Percentiles rank a stretch among this genome's conserved stretches.
Conservation (phyloP, 2,888 invertebrate genomes). For the Galerucella pusilla region DNA sequence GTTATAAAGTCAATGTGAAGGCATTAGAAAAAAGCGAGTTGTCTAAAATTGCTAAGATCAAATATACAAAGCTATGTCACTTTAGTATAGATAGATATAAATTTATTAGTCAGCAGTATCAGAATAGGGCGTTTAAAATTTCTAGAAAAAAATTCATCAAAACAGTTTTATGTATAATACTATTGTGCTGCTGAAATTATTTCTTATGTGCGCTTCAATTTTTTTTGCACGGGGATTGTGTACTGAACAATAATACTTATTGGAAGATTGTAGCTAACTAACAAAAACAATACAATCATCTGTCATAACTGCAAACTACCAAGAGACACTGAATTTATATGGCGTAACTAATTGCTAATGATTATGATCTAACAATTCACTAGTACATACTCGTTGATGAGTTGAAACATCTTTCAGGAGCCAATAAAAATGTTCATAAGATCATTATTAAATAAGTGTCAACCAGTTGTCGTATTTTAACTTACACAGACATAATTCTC, state of each 20-base stretch:
- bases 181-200: no score
- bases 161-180: no score
- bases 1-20: no score
- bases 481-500: not conserved
- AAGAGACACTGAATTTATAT: not conserved
- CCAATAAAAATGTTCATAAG: conserved; percentile 6
- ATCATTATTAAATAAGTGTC: conserved; percentile 6
- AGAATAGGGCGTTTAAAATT: no score
- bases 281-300: not conserved
- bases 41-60: no score
- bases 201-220: no score
- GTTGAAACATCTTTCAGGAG: not conserved
- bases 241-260: not conserved
- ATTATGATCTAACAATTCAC: not conserved
- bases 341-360: conserved; percentile 5
- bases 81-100: no score
- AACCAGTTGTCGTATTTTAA: not conserved
- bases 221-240: not conserved
- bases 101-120: no score
- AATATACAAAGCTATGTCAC: no score
- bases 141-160: no score
- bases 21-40: no score
- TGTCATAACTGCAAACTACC: not conserved
- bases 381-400: not conserved
- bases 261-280: not conserved